These are phyloP conservation scores for Ceratosolen fusciceps DNA, from an alignment of 1,140 invertebrate genomes.

Conservation along the genomic window DNA sequence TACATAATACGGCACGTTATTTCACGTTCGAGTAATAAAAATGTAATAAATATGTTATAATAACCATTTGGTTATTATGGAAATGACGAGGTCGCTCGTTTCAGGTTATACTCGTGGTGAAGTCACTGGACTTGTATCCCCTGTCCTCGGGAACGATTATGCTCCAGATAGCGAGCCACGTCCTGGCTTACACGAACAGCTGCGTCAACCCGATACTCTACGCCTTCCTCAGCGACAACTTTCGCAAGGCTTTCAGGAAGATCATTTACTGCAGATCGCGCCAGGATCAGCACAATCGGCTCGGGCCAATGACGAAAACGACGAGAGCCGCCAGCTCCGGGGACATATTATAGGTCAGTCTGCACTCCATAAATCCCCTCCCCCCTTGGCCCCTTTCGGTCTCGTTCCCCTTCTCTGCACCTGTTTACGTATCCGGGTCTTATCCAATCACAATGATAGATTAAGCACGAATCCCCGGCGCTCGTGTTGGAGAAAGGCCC, in stretches of 20 bases:
- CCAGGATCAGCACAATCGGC: constrained; percentile 56
- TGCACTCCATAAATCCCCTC: background rate
- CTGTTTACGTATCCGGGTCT: too few species aligned
- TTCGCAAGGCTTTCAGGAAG: constrained; percentile 86
- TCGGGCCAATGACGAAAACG: constrained; percentile 64
- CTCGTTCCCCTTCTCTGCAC: background rate
- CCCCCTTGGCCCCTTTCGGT: background rate
- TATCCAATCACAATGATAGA: background rate
- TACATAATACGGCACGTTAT: too few species aligned
- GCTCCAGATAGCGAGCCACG: constrained; percentile 88
- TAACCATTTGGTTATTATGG: background rate
- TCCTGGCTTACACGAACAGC: constrained; percentile 95
- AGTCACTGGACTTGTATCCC: constrained; percentile 81
- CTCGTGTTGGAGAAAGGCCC: too few species aligned
- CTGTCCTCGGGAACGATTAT: constrained; percentile 77
- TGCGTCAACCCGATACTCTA: constrained; percentile 97
- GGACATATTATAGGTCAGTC: constrained; percentile 66
- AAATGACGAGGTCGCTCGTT: constrained; percentile 55
- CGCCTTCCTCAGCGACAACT: constrained; percentile 90
- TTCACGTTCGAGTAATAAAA: too few species aligned
- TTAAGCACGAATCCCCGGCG: background rate
- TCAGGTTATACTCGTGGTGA: constrained; percentile 85
- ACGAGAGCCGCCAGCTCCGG: constrained; percentile 65
- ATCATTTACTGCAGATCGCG: constrained; percentile 72
- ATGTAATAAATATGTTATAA: too few species aligned